These are phyloP conservation scores for Fringilla coelebs DNA, from an alignment of 2,797 vertebrate species.

Conservation along the genomic window DNA sequence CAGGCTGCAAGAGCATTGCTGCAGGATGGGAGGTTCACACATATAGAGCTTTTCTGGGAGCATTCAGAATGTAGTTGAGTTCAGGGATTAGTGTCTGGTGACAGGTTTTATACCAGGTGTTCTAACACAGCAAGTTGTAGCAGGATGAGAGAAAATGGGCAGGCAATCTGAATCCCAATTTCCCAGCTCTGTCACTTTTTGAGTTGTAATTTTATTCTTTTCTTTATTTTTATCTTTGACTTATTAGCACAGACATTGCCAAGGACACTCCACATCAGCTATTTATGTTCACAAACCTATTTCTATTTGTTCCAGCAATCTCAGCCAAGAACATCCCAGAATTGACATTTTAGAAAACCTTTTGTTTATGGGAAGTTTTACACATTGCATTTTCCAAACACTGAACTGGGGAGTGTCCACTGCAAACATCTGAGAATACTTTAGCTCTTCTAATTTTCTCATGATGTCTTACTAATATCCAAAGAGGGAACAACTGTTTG, in stretches of 20 bases:
- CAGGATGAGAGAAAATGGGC: background rate
- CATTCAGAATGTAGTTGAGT: background rate
- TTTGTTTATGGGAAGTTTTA: slow-evolving; percentile 75
- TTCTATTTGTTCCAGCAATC: slow-evolving; percentile 24
- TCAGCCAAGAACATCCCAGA: slow-evolving; percentile 70
- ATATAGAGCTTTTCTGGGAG: background rate
- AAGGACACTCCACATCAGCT: slow-evolving; percentile 55
- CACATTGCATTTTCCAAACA: slow-evolving; percentile 69
- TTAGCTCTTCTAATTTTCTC: slow-evolving; percentile 71
- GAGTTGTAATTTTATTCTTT: background rate
- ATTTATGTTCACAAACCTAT: slow-evolving; percentile 61
- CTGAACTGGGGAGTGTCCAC: slow-evolving; percentile 47
- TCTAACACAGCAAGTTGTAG: background rate
- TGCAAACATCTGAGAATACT: slow-evolving; percentile 73
- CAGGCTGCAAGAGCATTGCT: background rate
- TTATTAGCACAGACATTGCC: slow-evolving; percentile 36
- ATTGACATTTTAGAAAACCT: slow-evolving; percentile 63
- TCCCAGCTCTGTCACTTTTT: background rate
- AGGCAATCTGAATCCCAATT: background rate
- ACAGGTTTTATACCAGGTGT: background rate
- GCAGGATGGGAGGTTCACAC: background rate
- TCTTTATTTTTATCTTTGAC: slow-evolving; percentile 8
- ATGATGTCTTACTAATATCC: slow-evolving; percentile 68
- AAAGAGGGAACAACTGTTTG: slow-evolving; percentile 50
- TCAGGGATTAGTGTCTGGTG: background rate